phyloP scores from a whole-genome alignment of 2,888 invertebrate species.

The Diabrotica balteata region DNA sequence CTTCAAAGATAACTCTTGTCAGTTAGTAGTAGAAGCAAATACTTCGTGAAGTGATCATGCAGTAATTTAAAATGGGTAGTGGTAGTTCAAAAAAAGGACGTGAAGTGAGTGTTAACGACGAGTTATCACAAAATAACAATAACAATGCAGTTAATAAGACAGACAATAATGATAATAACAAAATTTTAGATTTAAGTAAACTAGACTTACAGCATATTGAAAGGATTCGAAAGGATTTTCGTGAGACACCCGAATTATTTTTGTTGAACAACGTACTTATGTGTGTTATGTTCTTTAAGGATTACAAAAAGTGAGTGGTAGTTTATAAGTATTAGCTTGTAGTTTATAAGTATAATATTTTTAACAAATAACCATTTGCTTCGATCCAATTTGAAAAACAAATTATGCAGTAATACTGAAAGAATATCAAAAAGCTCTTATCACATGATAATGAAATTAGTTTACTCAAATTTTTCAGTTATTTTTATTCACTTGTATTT shows the following conservation, averaged over 20 bases:
- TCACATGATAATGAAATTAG: too few relatives aligned
- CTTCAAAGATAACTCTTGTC: too few relatives aligned
- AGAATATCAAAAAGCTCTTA: too few relatives aligned
- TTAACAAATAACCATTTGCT: too few relatives aligned
- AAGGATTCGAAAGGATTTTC: conserved; percentile 67
- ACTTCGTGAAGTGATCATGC: too few relatives aligned
- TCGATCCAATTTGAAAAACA: too few relatives aligned
- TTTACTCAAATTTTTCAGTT: too few relatives aligned
- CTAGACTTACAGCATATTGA: conserved; percentile 66
- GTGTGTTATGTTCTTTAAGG: conserved; percentile 79
- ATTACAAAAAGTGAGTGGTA: conserved; percentile 74
- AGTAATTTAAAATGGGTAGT: conserved; percentile 19
- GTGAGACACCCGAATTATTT: conserved; percentile 71
- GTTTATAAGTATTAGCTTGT: too few relatives aligned
- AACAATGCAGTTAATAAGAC: neutral
- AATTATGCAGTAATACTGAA: too few relatives aligned
- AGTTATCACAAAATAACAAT: neutral
- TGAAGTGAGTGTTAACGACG: neutral
- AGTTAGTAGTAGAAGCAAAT: too few relatives aligned
- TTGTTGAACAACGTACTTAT: conserved; percentile 79
- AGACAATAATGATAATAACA: neutral
- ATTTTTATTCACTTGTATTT: too few relatives aligned
- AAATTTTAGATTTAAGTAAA: conserved; percentile 35
- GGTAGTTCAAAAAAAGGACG: conserved; percentile 17
- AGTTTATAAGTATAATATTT: too few relatives aligned